phyloP scores from a whole-genome alignment of 2,113 vertebrate genomes.

The Heterochromis multidens region DNA sequence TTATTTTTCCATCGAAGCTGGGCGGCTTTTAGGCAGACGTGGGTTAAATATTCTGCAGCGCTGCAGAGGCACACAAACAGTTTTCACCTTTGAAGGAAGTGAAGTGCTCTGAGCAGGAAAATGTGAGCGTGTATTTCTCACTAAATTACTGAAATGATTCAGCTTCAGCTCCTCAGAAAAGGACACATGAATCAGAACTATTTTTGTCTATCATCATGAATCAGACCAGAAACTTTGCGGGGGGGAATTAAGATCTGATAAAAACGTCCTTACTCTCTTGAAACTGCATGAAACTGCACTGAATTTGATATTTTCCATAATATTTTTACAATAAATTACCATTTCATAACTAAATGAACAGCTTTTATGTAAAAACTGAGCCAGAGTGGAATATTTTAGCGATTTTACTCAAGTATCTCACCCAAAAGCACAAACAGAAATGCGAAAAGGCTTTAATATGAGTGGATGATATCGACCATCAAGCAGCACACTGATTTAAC shows the following conservation, averaged over 20 bases:
- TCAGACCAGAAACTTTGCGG: background rate
- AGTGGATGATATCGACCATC: background rate
- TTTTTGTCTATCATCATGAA: background rate
- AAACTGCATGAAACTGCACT: background rate
- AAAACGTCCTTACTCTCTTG: background rate
- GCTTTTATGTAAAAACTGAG: background rate
- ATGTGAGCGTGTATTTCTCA: background rate
- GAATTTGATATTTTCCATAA: background rate
- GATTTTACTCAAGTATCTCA: no score
- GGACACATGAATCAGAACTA: background rate
- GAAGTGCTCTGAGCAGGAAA: background rate
- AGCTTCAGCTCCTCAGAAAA: background rate
- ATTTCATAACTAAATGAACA: background rate
- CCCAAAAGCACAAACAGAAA: background rate
- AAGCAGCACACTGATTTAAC: background rate
- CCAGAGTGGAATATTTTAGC: background rate
- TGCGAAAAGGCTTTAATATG: no score
- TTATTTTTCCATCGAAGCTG: slow-evolving; percentile 15
- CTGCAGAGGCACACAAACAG: background rate
- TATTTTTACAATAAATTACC: background rate
- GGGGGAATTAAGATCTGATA: background rate
- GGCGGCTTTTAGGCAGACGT: background rate
- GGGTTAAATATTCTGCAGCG: background rate
- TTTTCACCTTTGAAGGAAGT: background rate
- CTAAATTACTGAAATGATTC: background rate